Evolutionary conservation across 2,113 vertebrate species (phyloP), one percentile per base, ranked within the genome.

Genomic region (Cyanistes caeruleus): DNA sequence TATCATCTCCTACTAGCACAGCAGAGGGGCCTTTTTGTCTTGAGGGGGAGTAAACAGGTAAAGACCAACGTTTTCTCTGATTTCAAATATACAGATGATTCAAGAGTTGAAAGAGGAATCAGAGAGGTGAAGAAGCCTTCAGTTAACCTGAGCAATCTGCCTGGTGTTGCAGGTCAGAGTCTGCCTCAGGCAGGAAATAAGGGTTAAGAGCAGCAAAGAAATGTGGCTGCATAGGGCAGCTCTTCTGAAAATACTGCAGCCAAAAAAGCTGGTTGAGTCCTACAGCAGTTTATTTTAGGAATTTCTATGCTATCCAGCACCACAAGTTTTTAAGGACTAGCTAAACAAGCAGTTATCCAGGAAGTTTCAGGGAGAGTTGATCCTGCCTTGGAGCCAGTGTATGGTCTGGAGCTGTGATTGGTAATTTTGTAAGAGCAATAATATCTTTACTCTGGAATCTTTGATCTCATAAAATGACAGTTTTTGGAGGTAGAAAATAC

Each of bases 1-100:
- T 53, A 15, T 53, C 80, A 4, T 48, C 56, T 60, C n/a, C 52
- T 75, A 4, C 25, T 31, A 49, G 23, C 7, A 11, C 2, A 3
- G 1, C 2, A 31, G 63, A 60, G 21, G 51, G 1, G 8, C 10
- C 14, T 4, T 82, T 80, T 35, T 44, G 21, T 15, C 20, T 62
- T 44, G 10, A 8, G 10, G 5, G 7, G 5, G 2, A 17, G 3
- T 43, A 51, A 84, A n/a, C 8, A 48, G 1, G 8, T 37, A 53
- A 44, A 87, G 37, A 49, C 13, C 33, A 44, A 23, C 12, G 7
- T 67, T 65, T 77, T 28, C 37, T 86, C 49, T 55, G 72, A 39
- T 10, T 82, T 60, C 44, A 90, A 52, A 58, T 48, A 21, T 1
- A 68, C 27, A 37, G 7, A 46, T 56, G 48, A 16, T 44, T 52